Percentiles rank a stretch among this genome's conserved stretches.
These are phyloP conservation scores for Drosophila lacertosa DNA, from an alignment of 1,140 invertebrate species.

Conservation along the genomic window DNA sequence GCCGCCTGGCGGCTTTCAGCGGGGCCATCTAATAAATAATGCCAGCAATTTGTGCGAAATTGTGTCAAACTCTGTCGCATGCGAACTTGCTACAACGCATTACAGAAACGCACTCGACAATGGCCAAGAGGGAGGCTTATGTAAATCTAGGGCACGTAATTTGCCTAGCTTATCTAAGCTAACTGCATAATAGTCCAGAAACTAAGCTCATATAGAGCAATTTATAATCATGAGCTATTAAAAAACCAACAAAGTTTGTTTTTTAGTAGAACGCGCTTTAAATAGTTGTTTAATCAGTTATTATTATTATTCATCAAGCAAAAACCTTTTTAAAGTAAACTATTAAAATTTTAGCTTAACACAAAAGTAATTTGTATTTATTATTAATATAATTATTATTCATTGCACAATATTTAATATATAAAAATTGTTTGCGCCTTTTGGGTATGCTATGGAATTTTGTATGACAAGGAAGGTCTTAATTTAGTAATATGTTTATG, in stretches of 20 bases:
- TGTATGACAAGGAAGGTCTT: not conserved
- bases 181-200: constrained; percentile 12
- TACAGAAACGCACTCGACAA: not conserved
- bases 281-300: not conserved
- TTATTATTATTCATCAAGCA: too few relatives aligned
- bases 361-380: not conserved
- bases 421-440: not conserved
- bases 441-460: constrained; percentile 7
- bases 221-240: not conserved
- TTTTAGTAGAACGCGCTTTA: not conserved
- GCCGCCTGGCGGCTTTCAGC: constrained; percentile 64
- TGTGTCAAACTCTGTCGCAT: constrained; percentile 39
- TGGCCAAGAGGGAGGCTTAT: constrained; percentile 11
- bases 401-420: too few relatives aligned
- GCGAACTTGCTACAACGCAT: constrained; percentile 56
- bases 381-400: not conserved
- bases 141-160: not conserved
- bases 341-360: too few relatives aligned
- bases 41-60: constrained; percentile 68
- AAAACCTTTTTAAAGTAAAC: too few relatives aligned
- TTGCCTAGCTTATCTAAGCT: not conserved
- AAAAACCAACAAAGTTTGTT: not conserved
- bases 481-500: not conserved
- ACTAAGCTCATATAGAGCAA: constrained; percentile 3
- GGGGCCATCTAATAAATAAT: constrained; percentile 80